phyloP scores from a whole-genome alignment of 2,797 vertebrate species.

The Coranthus polyacanthus region DNA sequence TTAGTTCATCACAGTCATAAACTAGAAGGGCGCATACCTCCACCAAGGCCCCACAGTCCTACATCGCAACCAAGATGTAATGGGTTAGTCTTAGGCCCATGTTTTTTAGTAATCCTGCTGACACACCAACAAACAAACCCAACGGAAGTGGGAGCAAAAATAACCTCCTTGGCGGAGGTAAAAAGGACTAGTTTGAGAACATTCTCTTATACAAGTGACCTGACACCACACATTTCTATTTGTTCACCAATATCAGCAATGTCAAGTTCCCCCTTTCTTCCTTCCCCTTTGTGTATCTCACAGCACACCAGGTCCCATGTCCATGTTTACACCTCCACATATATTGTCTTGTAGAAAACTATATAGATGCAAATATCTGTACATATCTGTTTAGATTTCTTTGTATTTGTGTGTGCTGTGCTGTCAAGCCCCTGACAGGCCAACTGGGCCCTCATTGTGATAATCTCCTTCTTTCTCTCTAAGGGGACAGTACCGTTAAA shows the following conservation, averaged over 20 bases:
- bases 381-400: conserved; percentile 62
- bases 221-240: conserved; percentile 6
- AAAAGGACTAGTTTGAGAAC: too few relatives aligned
- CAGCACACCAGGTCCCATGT: conserved; percentile 16
- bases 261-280: conserved; percentile 43
- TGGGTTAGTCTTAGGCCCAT: too few relatives aligned
- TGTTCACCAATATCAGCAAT: conserved; percentile 21
- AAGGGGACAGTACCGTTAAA: conserved; percentile 90
- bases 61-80: too few relatives aligned
- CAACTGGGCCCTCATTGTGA: conserved; percentile 76
- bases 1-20: neutral
- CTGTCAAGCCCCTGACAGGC: conserved; percentile 61
- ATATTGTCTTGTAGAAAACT: conserved; percentile 42
- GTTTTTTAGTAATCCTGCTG: too few relatives aligned
- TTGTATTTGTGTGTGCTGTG: conserved; percentile 75
- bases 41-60: neutral
- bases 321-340: conserved; percentile 12
- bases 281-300: conserved; percentile 44
- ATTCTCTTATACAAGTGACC: conserved; percentile 6
- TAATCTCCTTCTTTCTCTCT: conserved; percentile 86
- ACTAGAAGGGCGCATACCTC: conserved; percentile 1
- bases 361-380: conserved; percentile 50
- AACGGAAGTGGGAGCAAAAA: too few relatives aligned
- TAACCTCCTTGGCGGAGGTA: neutral
- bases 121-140: too few relatives aligned